Percentiles rank a stretch among this genome's conserved stretches.
phyloP scores from a whole-genome alignment of 1,140 invertebrate genomes.

The Euura lappo region DNA sequence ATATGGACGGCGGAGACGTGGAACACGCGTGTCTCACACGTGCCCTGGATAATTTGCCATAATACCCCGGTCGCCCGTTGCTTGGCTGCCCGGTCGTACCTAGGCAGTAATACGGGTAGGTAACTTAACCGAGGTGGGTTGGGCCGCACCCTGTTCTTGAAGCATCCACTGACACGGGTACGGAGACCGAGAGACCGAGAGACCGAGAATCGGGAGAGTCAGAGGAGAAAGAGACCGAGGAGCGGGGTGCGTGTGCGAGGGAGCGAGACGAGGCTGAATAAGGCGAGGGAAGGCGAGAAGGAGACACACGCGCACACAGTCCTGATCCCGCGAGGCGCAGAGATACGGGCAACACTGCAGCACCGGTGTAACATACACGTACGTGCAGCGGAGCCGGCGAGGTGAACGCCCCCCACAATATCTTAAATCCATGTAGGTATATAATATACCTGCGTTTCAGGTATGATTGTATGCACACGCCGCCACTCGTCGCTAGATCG shows the following conservation, averaged over 20 bases:
- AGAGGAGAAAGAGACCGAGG: not conserved
- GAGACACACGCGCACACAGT: not conserved
- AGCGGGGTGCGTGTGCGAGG: not conserved
- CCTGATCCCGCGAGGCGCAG: not conserved
- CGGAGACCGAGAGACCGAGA: conserved; percentile 13
- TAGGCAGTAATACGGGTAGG: conserved; percentile 56
- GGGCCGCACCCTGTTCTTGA: conserved; percentile 55
- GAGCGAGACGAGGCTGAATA: not conserved
- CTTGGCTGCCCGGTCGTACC: conserved; percentile 37
- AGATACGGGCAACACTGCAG: not conserved
- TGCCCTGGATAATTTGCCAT: conserved; percentile 52
- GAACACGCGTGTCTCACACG: conserved; percentile 28
- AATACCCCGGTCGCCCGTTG: conserved; percentile 35
- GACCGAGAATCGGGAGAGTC: conserved; percentile 32
- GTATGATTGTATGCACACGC: conserved; percentile 14
- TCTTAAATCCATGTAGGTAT: conserved; percentile 48
- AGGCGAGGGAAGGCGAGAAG: not conserved
- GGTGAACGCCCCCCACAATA: conserved; percentile 54
- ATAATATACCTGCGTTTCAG: conserved; percentile 25
- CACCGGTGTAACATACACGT: not conserved
- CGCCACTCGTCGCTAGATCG: conserved; percentile 31
- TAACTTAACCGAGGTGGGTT: conserved; percentile 53
- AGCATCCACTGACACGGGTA: conserved; percentile 43
- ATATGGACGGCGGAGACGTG: not conserved
- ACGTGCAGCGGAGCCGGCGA: conserved; percentile 25